phyloP scores from a whole-genome alignment of 1,140 invertebrate genomes.

The Muscidifurax raptorellus region DNA sequence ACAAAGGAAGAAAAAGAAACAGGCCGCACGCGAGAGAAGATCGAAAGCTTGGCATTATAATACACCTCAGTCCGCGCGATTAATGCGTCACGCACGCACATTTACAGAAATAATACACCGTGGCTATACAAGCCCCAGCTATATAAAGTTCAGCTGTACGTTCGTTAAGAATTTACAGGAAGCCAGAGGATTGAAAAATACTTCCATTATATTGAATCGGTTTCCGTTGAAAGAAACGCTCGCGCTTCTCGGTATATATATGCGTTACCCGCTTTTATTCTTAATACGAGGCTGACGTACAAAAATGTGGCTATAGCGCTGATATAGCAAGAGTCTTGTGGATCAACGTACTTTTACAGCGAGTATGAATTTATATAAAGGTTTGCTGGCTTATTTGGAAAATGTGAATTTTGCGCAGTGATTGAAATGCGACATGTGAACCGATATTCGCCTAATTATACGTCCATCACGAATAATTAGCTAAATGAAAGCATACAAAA shows the following conservation, averaged over 20 bases:
- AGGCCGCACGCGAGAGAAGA: background rate
- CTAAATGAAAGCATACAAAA: too few relatives aligned
- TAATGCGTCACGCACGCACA: background rate
- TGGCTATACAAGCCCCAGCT: too few relatives aligned
- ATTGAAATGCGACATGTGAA: too few relatives aligned
- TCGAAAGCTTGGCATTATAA: background rate
- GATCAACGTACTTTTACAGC: background rate
- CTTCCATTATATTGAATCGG: too few relatives aligned
- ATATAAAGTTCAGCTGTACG: too few relatives aligned
- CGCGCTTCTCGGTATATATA: background rate
- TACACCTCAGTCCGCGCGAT: background rate
- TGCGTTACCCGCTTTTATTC: constrained; percentile 1
- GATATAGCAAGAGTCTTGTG: background rate
- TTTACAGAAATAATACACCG: background rate
- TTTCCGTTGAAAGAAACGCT: too few relatives aligned
- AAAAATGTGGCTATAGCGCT: background rate
- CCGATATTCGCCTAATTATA: too few relatives aligned
- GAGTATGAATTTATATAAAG: background rate
- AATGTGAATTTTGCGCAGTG: too few relatives aligned
- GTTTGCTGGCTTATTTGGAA: too few relatives aligned
- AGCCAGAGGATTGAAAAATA: too few relatives aligned
- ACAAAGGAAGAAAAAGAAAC: background rate
- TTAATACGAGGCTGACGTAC: background rate
- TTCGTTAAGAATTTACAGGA: too few relatives aligned
- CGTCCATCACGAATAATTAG: too few relatives aligned